Evolutionary conservation across 1,140 invertebrate species (phyloP), one percentile per base, ranked within the genome.

Genomic region (Pseudomyrmex gracilis): DNA sequence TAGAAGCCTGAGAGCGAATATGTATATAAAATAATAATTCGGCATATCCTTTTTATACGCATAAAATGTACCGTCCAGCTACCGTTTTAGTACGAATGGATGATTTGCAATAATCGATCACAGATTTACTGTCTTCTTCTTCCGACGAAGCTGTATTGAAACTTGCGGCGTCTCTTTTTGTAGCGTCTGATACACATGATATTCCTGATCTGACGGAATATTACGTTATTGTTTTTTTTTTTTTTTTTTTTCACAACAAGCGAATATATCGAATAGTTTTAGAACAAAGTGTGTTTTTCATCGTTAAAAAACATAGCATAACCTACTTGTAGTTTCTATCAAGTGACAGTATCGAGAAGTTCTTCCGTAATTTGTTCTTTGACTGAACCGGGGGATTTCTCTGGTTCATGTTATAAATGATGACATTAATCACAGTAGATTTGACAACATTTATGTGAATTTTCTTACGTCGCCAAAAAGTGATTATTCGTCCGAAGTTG

Each of bases 311-410:
- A 12, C 15, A 5, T 70, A 15, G 70, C 22, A 47, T 66, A 51
- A 68, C 60, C 51, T 89, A 90, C 89, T 89, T 90, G 89, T 87
- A 78, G 60, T 73, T 64, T 67, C 47, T 86, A 49, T 82, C 77
- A 4, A 53, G 68, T 34, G 76, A 63, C 45, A 77, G 17, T 0
- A 68, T 8, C 1, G 77, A 73, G 12, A 63, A 66, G 61, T 84
- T 84, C 49, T 84, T 90, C 55, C 73, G 12, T 8, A 47, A 9
- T 85, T 82, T 90, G 34, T 86, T 90, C 15, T 55, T 60, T 17
- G 83, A 24, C 2, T 70, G 73, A 20, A 58, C n/a, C 20, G 84
- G 20, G 24, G 24, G 17, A 12, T 83, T 86, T 76, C 55, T 43
- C 17, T 90, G 82, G 49, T 73, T 90, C 89, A 90, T 90, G 15